Evolutionary conservation across 2,888 invertebrate species (phyloP).

Genomic region (Pinctada fucata): DNA sequence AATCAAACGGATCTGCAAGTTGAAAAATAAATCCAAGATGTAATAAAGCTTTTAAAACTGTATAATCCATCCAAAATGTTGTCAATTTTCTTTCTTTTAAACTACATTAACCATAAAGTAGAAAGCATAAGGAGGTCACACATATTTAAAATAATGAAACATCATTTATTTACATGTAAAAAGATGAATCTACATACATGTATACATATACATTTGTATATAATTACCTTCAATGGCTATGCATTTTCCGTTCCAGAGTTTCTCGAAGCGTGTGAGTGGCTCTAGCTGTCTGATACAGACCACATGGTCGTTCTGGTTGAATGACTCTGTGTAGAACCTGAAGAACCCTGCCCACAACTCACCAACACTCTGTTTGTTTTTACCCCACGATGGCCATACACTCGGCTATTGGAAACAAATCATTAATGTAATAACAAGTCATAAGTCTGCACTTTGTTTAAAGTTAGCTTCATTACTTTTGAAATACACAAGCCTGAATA

Average conservation of each 20-base stretch:
- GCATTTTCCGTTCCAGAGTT: constrained; percentile 80
- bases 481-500: no score
- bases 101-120: no score
- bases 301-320: constrained; percentile 79
- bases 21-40: constrained; percentile 14
- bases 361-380: constrained; percentile 77
- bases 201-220: background rate
- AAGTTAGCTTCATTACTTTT: no score
- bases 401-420: constrained; percentile 57
- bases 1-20: constrained; percentile 81
- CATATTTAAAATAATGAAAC: no score
- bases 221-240: constrained; percentile 80
- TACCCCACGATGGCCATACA: constrained; percentile 76
- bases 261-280: constrained; percentile 79
- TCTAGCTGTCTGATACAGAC: constrained; percentile 78
- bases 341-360: constrained; percentile 80
- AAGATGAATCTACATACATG: no score
- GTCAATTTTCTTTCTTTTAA: no score
- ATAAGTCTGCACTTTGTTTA: no score
- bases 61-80: no score
- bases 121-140: no score
- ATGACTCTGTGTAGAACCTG: constrained; percentile 80
- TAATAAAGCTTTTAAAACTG: no score
- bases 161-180: no score
- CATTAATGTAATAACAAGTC: background rate